phyloP scores from a whole-genome alignment of 2,888 invertebrate genomes.

The Pristionchus maxplancki region DNA sequence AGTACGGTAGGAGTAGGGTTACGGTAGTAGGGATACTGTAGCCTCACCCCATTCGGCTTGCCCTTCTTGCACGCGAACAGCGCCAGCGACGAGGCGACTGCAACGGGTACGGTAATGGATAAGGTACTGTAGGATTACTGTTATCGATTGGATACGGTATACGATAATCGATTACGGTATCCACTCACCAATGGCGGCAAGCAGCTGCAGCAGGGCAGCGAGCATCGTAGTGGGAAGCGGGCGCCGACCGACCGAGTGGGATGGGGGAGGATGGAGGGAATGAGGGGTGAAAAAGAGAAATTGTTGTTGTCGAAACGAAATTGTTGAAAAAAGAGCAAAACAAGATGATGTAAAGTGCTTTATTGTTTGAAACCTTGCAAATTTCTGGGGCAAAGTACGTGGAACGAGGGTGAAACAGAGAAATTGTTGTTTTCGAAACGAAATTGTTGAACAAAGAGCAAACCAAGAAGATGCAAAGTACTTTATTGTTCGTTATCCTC shows the following conservation, averaged over 20 bases:
- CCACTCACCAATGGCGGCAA: not conserved
- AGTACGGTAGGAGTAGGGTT: not conserved
- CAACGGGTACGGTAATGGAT: not conserved
- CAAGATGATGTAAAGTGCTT: not conserved
- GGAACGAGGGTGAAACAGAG: too few relatives aligned
- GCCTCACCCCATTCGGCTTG: not conserved
- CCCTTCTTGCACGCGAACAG: not conserved
- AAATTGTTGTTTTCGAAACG: not conserved
- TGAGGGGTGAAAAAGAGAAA: not conserved
- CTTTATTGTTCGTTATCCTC: not conserved
- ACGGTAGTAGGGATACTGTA: not conserved
- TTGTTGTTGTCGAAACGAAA: not conserved
- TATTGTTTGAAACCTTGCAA: not conserved
- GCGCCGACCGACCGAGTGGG: not conserved
- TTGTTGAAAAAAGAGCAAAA: too few relatives aligned
- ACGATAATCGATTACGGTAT: not conserved
- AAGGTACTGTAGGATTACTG: not conserved
- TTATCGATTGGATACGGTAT: not conserved
- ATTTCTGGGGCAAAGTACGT: too few relatives aligned
- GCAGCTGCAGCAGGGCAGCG: not conserved
- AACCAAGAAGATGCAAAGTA: too few relatives aligned
- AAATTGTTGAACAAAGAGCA: not conserved
- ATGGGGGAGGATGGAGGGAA: not conserved
- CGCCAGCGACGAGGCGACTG: not conserved
- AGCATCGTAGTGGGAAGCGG: not conserved